Evolutionary conservation across 1,140 invertebrate genomes (phyloP).

Genomic region (Drosophila miranda): DNA sequence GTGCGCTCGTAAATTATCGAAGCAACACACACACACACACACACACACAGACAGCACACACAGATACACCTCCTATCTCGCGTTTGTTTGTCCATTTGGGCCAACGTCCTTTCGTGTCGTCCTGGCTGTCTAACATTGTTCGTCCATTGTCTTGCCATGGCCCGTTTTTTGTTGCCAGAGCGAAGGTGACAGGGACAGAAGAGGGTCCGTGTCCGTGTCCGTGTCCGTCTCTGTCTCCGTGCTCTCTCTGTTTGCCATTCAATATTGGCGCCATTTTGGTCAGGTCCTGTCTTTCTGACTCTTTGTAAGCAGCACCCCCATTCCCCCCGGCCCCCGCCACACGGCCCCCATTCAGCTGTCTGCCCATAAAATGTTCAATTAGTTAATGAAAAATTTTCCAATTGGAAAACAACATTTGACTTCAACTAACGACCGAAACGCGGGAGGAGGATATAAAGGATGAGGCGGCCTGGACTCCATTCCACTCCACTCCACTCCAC

Average conservation of each 20-base stretch:
- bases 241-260: slow-evolving; percentile 47
- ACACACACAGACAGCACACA: not conserved
- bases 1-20: slow-evolving; percentile 77
- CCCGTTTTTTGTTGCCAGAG: slow-evolving; percentile 48
- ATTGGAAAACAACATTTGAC: slow-evolving; percentile 76
- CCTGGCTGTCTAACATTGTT: slow-evolving; percentile 52
- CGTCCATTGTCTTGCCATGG: slow-evolving; percentile 54
- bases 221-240: no score
- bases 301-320: slow-evolving; percentile 12
- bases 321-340: not conserved
- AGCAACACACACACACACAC: slow-evolving; percentile 33
- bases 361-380: slow-evolving; percentile 78
- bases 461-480: not conserved
- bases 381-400: slow-evolving; percentile 80
- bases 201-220: not conserved
- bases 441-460: not conserved
- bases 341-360: slow-evolving; percentile 2
- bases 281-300: slow-evolving; percentile 19
- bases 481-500: not conserved
- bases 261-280: slow-evolving; percentile 71
- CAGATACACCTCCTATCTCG: slow-evolving; percentile 8
- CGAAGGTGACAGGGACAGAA: slow-evolving; percentile 24
- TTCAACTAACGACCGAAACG: slow-evolving; percentile 58
- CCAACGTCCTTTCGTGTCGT: slow-evolving; percentile 70
- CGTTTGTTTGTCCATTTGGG: slow-evolving; percentile 69